Evolutionary conservation across 2,797 vertebrate genomes (phyloP), one percentile per base, ranked within the genome.

Genomic region (Nyctibius grandis): DNA sequence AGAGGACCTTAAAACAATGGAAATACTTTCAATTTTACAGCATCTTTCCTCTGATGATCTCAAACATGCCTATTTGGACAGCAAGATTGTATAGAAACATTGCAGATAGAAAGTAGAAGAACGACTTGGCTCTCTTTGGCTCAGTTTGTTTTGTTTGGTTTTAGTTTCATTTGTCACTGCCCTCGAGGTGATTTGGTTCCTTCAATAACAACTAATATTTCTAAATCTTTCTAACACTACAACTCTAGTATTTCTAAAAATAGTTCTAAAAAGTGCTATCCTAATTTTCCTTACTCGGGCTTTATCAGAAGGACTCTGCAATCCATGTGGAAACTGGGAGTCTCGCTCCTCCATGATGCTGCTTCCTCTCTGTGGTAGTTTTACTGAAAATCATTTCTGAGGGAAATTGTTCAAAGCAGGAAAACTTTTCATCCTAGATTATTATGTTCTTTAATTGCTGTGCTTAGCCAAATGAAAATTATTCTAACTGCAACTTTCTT

Each of bases 321-420:
- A 98, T 98, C 82, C 98, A 98, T 88, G 82, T 98, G 91, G 98
- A 98, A 95, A 98, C 98, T 29, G 98, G 98, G 93, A 98, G 97
- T 75, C 97, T 98, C 59, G 96, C 93, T 9, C 98, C 98, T 96
- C 98, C 97, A 42, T 97, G 98, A 72, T 98, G 98, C 90, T 97
- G 97, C 87, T 98, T 99, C 77, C 97, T 98, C 68, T 98, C 98
- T n/a, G 98, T 97, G 9, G 95, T 97, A 40, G 98, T 98, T 96
- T 97, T 98, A 88, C 95, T 98, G 83, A 98, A 99, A 97, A 98
- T 98, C 0, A 95, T 98, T 88, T 99, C 98, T 68, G 98, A 99
- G 90, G 98, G 98, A 95, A 98, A 97, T 34, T 89, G 97, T 59
- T 98, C 98, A 70, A 98, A 97, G 96, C 97, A 98, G 98, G 97